phyloP scores from a whole-genome alignment of 1,140 invertebrate species.

The Dendrolimus kikuchii region DNA sequence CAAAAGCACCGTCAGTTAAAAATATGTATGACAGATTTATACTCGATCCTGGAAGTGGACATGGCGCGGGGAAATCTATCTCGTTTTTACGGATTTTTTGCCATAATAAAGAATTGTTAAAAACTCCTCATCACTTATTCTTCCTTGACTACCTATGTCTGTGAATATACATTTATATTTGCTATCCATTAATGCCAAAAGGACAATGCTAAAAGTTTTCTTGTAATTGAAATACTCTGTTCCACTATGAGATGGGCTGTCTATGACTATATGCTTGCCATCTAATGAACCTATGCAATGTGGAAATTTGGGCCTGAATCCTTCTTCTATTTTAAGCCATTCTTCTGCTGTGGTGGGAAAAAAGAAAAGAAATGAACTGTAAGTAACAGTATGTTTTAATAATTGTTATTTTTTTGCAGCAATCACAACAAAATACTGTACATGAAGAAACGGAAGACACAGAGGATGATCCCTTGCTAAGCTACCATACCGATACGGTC shows the following conservation, averaged over 20 bases:
- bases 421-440: too few relatives aligned
- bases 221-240: slow-evolving; percentile 72
- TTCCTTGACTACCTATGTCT: slow-evolving; percentile 3
- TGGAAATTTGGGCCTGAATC: slow-evolving; percentile 34
- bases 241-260: slow-evolving; percentile 48
- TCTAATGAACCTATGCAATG: slow-evolving; percentile 58
- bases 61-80: slow-evolving; percentile 1
- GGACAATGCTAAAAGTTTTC: slow-evolving; percentile 63
- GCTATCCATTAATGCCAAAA: slow-evolving; percentile 66
- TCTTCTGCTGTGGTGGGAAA: slow-evolving; percentile 12
- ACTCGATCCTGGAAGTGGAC: slow-evolving; percentile 2
- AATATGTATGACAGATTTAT: slow-evolving; percentile 1
- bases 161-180: slow-evolving; percentile 3
- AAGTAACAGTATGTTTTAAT: too few relatives aligned
- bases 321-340: slow-evolving; percentile 27
- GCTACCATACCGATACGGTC: slow-evolving; percentile 5
- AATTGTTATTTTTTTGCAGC: too few relatives aligned
- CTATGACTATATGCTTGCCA: slow-evolving; percentile 61
- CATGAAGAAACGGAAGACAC: too few relatives aligned
- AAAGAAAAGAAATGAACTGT: not conserved
- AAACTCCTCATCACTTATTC: slow-evolving; percentile 6
- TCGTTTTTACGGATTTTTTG: slow-evolving; percentile 1
- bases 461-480: too few relatives aligned
- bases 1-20: slow-evolving; percentile 2
- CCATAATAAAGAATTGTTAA: slow-evolving; percentile 1